A percentile compares a stretch with the other conserved stretches of the same genome.
Evolutionary conservation across 2,888 invertebrate species (phyloP).

Genomic region (Anoplius nigerrimus): DNA sequence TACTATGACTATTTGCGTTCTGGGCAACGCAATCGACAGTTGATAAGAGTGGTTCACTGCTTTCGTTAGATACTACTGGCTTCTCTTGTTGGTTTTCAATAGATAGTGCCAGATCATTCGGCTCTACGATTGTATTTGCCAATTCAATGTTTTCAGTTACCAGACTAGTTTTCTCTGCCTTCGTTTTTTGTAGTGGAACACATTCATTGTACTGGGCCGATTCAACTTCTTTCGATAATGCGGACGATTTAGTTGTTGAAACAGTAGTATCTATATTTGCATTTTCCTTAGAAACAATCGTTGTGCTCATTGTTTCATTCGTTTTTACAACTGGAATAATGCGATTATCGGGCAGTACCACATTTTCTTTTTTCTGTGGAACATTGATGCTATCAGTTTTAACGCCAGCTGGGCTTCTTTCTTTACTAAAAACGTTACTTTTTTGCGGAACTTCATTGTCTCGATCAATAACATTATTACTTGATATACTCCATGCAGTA

Average conservation of each 20-base stretch:
- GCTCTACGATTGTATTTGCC: background rate
- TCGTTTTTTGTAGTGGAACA: constrained; percentile 50
- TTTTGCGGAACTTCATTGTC: background rate
- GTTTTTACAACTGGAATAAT: too few species aligned
- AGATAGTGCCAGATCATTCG: background rate
- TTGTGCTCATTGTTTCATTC: too few species aligned
- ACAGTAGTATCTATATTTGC: too few species aligned
- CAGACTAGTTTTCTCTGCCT: constrained; percentile 1
- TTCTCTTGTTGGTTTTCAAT: background rate
- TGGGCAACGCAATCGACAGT: too few species aligned
- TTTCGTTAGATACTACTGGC: background rate
- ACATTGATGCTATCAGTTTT: too few species aligned
- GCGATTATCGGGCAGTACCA: too few species aligned
- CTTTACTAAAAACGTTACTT: background rate
- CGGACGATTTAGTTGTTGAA: too few species aligned
- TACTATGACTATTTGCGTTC: too few species aligned
- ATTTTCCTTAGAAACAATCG: too few species aligned
- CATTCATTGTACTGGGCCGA: constrained; percentile 68
- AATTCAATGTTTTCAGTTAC: background rate
- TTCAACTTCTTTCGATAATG: constrained; percentile 61
- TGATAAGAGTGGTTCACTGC: background rate
- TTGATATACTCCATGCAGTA: background rate
- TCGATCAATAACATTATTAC: constrained; percentile 1
- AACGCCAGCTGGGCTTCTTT: too few species aligned
- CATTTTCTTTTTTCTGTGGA: too few species aligned